phyloP scores from a whole-genome alignment of 2,113 vertebrate genomes.

The Dasyurus viverrinus region DNA sequence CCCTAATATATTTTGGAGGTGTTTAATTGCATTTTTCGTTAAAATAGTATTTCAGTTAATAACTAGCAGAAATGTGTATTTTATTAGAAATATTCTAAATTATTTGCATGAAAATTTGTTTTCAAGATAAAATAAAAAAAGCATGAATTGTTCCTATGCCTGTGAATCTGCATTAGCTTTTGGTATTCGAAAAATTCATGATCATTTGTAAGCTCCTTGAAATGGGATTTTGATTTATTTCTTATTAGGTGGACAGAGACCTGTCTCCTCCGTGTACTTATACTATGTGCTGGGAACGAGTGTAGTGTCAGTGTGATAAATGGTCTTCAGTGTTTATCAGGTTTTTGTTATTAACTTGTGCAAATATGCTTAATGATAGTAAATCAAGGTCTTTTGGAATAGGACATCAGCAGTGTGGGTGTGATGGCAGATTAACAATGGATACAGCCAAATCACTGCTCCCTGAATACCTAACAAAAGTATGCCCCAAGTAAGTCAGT shows the following conservation, averaged over 20 bases:
- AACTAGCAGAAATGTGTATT: constrained; percentile 10
- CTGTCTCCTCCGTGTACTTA: not conserved
- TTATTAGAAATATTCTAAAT: constrained; percentile 32
- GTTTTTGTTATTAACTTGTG: constrained; percentile 41
- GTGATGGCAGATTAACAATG: constrained; percentile 8
- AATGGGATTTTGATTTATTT: constrained; percentile 45
- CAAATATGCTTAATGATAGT: constrained; percentile 27
- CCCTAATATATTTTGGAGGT: not conserved
- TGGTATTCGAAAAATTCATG: not conserved
- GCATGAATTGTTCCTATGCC: not conserved
- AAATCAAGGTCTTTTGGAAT: constrained; percentile 29
- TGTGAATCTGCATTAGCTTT: constrained; percentile 45
- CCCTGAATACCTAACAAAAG: not conserved
- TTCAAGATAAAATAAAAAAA: constrained; percentile 46
- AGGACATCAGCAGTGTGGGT: constrained; percentile 10
- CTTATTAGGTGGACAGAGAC: constrained; percentile 29
- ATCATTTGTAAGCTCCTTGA: constrained; percentile 49
- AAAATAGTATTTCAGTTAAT: constrained; percentile 41
- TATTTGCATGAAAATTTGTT: constrained; percentile 21
- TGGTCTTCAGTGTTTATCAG: not conserved
- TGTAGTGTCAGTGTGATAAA: constrained; percentile 26
- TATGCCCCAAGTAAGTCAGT: not conserved
- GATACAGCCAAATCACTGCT: not conserved
- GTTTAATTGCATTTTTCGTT: constrained; percentile 50
- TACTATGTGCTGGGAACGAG: not conserved